Evolutionary conservation across 2,797 vertebrate genomes (phyloP), one percentile per base, ranked within the genome.

Genomic region (Oreortyx pictus): DNA sequence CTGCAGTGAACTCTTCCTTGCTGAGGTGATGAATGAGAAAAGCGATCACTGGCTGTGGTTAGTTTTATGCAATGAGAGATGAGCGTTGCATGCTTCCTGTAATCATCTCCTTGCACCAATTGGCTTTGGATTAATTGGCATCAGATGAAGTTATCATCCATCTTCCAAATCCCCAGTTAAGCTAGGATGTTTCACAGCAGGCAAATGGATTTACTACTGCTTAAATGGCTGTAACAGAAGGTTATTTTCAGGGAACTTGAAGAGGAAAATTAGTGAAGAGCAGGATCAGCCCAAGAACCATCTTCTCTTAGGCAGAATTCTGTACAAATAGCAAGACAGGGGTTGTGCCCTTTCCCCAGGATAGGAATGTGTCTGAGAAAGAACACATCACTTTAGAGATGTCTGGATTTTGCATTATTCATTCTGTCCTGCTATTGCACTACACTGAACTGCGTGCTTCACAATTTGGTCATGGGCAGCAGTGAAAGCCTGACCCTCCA

Each of bases 211-310:
- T 84, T 80, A 72, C 17, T 70, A 43, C 70, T 43, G 61, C 41
- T 47, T 43, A 67, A 79, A 89, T 43, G 29, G 33, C 72, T 54
- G 23, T 46, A 44, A n/a, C 31, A 68, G 71, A 65, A 80, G 37
- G 29, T 66, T 82, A 60, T 84, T 92, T 79, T 95, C 59, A 90
- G 47, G 54, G 70, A 86, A n/a, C 27, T 24, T 75, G 85, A 61
- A 77, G 37, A 61, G 47, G 41, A 14, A 24, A 33, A 33, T 50
- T 50, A 71, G 57, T 59, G 81, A 84, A 31, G 77, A 87, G 64
- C 14, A 75, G 79, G 43, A 62, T 10, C 43, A 64, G 3, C 50
- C 24, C 29, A 64, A 71, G 37, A 76, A n/a, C 10, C 19, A 59
- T 15, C 17, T 29, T 25, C 49, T 41, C 54, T 52, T 10, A 22